Evolutionary conservation across 1,140 invertebrate species (phyloP).

Genomic region (Saccostrea echinata): DNA sequence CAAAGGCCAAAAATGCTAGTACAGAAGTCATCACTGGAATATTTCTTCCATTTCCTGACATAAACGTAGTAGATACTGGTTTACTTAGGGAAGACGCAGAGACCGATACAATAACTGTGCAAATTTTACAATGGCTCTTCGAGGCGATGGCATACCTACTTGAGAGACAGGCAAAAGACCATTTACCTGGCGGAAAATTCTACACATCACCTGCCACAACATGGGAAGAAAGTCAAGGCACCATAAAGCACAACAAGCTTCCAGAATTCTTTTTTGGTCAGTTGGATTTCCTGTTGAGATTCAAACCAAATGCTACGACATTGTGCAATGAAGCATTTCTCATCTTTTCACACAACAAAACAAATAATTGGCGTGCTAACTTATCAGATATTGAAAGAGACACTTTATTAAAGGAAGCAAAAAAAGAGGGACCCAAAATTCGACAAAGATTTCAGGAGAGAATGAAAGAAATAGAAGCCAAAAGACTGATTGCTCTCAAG

Average conservation of each 20-base stretch:
- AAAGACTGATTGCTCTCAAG: slow-evolving; percentile 37
- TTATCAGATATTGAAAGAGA: slow-evolving; percentile 48
- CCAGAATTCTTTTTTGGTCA: slow-evolving; percentile 57
- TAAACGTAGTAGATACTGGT: slow-evolving; percentile 1
- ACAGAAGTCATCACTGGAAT: neutral
- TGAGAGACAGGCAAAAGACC: slow-evolving; percentile 41
- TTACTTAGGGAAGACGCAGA: slow-evolving; percentile 1
- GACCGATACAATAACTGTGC: slow-evolving; percentile 11
- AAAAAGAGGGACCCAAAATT: slow-evolving; percentile 48
- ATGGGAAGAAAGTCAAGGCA: slow-evolving; percentile 1
- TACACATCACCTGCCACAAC: neutral
- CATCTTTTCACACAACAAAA: slow-evolving; percentile 61
- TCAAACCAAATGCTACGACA: slow-evolving; percentile 54
- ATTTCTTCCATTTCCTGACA: slow-evolving; percentile 10
- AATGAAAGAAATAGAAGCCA: slow-evolving; percentile 56
- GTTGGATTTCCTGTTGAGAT: slow-evolving; percentile 40
- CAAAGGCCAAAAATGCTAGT: slow-evolving; percentile 35
- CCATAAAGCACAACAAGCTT: slow-evolving; percentile 51
- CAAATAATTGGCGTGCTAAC: slow-evolving; percentile 51
- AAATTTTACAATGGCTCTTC: slow-evolving; percentile 34
- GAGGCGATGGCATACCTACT: slow-evolving; percentile 30
- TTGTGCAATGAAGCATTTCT: slow-evolving; percentile 61
- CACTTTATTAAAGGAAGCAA: slow-evolving; percentile 45
- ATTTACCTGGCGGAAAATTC: slow-evolving; percentile 49
- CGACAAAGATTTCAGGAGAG: slow-evolving; percentile 47